phyloP scores from a whole-genome alignment of 2,888 invertebrate genomes.

The Lochmaea capreae region DNA sequence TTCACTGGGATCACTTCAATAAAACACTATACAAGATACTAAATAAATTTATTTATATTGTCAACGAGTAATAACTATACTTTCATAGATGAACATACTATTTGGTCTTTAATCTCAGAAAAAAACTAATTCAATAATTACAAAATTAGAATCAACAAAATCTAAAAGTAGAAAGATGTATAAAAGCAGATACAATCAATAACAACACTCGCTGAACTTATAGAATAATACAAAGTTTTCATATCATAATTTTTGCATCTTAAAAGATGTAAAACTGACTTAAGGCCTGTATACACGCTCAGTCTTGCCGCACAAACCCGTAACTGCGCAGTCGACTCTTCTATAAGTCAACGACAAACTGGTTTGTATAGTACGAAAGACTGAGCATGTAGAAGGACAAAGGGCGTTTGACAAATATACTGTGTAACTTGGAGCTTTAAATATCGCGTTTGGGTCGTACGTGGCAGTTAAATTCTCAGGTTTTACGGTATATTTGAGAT shows the following conservation, averaged over 20 bases:
- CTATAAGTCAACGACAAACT: no score
- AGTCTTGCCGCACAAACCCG: no score
- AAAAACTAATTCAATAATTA: slow-evolving; percentile 36
- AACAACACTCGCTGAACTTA: background rate
- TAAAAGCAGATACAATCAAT: slow-evolving; percentile 19
- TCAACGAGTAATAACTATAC: slow-evolving; percentile 61
- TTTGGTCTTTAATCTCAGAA: slow-evolving; percentile 54
- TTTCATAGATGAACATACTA: slow-evolving; percentile 53
- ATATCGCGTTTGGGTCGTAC: background rate
- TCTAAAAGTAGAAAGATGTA: slow-evolving; percentile 1
- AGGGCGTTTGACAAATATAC: background rate
- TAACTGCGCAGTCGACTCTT: no score
- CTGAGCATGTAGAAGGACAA: background rate
- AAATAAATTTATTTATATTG: slow-evolving; percentile 64
- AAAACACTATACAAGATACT: slow-evolving; percentile 50
- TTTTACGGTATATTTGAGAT: no score
- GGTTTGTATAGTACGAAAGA: no score
- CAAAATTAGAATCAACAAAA: slow-evolving; percentile 29
- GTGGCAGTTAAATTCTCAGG: no score
- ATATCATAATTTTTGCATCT: no score
- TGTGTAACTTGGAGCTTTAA: background rate
- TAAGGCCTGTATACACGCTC: no score
- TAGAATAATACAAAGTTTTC: no score
- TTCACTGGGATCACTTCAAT: background rate
- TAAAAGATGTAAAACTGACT: no score